A percentile compares a stretch with the other conserved stretches of the same genome.
These are phyloP conservation scores for Zoroaster sp. DNA, from an alignment of 53 echinoderm and acorn worm species.

Conservation along the genomic window DNA sequence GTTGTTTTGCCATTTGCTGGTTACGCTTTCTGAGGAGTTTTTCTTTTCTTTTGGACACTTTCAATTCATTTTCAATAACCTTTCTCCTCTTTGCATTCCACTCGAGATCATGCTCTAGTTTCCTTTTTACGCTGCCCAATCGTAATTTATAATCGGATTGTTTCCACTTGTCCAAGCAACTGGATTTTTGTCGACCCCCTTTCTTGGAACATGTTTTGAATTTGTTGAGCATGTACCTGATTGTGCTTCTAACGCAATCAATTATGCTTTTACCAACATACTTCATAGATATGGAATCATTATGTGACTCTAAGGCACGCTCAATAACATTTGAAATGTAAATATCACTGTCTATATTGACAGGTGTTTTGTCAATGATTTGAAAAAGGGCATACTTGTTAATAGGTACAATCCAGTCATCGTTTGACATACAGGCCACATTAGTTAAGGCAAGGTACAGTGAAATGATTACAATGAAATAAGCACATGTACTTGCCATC, in stretches of 20 bases:
- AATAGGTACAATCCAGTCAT: too few relatives aligned
- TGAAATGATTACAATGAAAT: not conserved
- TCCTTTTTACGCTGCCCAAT: not conserved
- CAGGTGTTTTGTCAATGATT: not conserved
- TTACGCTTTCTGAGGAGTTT: not conserved
- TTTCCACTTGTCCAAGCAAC: not conserved
- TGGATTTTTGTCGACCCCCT: not conserved
- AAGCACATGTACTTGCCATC: not conserved
- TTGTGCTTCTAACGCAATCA: not conserved
- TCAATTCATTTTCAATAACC: slow-evolving; percentile 31
- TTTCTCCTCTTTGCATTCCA: slow-evolving; percentile 35
- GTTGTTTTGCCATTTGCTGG: not conserved
- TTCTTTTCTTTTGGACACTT: not conserved
- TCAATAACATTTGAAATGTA: not conserved
- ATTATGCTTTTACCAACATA: not conserved
- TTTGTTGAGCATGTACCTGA: not conserved
- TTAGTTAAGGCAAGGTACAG: not conserved
- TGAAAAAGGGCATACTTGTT: not conserved
- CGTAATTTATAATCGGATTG: not conserved
- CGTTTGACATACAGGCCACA: not conserved
- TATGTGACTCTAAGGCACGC: not conserved
- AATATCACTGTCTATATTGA: not conserved
- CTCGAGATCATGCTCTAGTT: slow-evolving; percentile 54
- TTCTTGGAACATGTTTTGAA: not conserved
- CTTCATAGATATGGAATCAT: not conserved